Conservation (phyloP, 2,888 invertebrate genomes). For the Diogma glabrata region DNA sequence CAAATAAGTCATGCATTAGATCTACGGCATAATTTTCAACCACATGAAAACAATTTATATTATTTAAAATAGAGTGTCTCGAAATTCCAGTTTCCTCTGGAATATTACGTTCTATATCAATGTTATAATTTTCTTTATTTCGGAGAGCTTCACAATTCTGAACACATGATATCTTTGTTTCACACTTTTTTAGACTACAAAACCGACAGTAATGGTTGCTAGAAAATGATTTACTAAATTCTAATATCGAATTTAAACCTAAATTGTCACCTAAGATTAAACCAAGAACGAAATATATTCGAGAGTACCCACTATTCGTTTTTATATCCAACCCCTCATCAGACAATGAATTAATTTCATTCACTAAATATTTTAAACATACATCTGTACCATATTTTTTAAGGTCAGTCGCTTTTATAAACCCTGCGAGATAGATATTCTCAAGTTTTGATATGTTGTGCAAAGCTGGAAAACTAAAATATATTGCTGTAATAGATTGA, state of each 20-base stretch:
- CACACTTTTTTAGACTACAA: slow-evolving; percentile 19
- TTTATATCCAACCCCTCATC: slow-evolving; percentile 19
- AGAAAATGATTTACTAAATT: slow-evolving; percentile 19
- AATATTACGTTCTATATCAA: slow-evolving; percentile 14
- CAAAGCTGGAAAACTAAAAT: slow-evolving; percentile 10
- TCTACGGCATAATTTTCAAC: slow-evolving; percentile 21
- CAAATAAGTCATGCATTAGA: slow-evolving; percentile 23
- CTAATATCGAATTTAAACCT: slow-evolving; percentile 14
- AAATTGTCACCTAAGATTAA: slow-evolving; percentile 17
- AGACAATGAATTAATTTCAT: slow-evolving; percentile 21
- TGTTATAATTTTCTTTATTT: slow-evolving; percentile 18
- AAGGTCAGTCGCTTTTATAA: not conserved
- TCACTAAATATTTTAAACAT: slow-evolving; percentile 21
- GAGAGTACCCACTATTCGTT: slow-evolving; percentile 9
- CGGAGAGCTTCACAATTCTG: slow-evolving; percentile 18
- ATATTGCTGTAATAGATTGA: slow-evolving; percentile 11
- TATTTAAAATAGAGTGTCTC: slow-evolving; percentile 21
- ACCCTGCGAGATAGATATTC: not conserved
- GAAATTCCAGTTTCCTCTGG: slow-evolving; percentile 19
- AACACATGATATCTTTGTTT: slow-evolving; percentile 14
- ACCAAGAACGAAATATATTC: slow-evolving; percentile 16
- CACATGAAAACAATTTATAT: slow-evolving; percentile 20
- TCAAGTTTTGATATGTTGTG: not conserved
- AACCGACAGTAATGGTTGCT: slow-evolving; percentile 22
- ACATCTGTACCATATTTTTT: slow-evolving; percentile 17